Base-by-base conservation (phyloP, 2,888 invertebrate genomes). In the Beris chalybata region DNA sequence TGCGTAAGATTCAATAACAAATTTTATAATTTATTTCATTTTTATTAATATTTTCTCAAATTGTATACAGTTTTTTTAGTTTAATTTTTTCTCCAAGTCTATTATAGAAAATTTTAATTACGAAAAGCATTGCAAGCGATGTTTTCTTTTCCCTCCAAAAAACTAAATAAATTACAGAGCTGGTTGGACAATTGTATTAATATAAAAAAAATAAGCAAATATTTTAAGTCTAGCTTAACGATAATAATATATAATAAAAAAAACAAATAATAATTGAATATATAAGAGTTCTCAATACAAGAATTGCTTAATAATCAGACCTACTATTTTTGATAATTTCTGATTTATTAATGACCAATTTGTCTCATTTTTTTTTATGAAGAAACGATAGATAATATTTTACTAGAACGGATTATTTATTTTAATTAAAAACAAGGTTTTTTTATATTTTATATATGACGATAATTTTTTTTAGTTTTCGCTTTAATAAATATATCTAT, bases 271-370 rank as follows among this genome's bases (percentile, higher is more conserved):
- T 38, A 31, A 38, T 38, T 43, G 38, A 52, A 22, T 2, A 7
- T 58, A 7, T 38, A 61, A 61, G 61, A 50, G 61, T 61, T 61
- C 32, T 61, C 47, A 61, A 52, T 61, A 38, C 52, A 61, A 52
- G 50, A 61, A 15, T 38, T 38, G 38, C 38, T 38, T 38, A 38
- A 38, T 38, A 9, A 38, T 38, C 38, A 38, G 38, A 38, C 38
- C 64, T 64, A 55, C 50, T 67, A 65, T 65, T 65, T 65, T 67
- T 65, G 58, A 67, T 67, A 67, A 67, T 67, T 52, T 67, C 67
- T 67, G 67, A 67, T 67, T 67, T 65, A 65, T 65, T 54, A 31
- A 54, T 50, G 55, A 64, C 58, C 67, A 57, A 47, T 64, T 67
- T 66, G 56, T 53, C 43, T 50, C 32, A 13, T 59, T 55, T 59